Evolutionary conservation across 2,888 invertebrate genomes (phyloP), one percentile per base, ranked within the genome.

Genomic region (Cloeon dipterum): DNA sequence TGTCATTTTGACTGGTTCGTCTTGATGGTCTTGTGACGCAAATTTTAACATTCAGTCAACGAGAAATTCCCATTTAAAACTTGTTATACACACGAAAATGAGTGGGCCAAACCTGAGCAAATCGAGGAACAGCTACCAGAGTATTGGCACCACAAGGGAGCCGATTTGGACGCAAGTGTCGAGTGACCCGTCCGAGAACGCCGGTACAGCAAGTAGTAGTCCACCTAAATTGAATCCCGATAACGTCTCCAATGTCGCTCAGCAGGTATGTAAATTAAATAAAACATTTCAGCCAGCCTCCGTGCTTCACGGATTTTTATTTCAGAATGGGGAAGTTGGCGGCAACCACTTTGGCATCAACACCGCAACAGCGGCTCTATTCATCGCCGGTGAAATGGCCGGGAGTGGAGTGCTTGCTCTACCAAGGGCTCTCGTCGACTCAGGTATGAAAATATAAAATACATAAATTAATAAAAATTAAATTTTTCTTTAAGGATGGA

Each of bases 331-430:
- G 29, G 5, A n/a, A 5, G 29, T 23, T 7, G 23, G 23, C 3
- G 20, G 35, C 35, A 7, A 17, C 17, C 26, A 23, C 16, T 23
- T 34, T 20, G 62, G 63, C 1, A 46, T 64, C 11, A 54, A 49
- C 37, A 50, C 63, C 16, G 42, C 58, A 11, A 54, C 68, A 41
- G 66, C 73, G 1, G 63, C 69, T 1, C 55, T 74, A 40, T 65
- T 75, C 46, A 65, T 75, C 32, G 68, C 67, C 0, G 74, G 73
- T 0, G 74, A 74, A 53, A 72, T 75, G 66, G 73, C 73, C 0
- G 75, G 75, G 32, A 70, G 70, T 46, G 75, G 75, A 1, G 67
- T 74, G n/a, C 55, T 76, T 42, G 72, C 74, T 1, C 55, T 75
- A 21, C 75, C 75, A 0, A 53, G 62, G 42, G 74, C 73, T 0